These are phyloP conservation scores for Hydropsyche betteni DNA, from an alignment of 2,888 invertebrate species.

Conservation along the genomic window DNA sequence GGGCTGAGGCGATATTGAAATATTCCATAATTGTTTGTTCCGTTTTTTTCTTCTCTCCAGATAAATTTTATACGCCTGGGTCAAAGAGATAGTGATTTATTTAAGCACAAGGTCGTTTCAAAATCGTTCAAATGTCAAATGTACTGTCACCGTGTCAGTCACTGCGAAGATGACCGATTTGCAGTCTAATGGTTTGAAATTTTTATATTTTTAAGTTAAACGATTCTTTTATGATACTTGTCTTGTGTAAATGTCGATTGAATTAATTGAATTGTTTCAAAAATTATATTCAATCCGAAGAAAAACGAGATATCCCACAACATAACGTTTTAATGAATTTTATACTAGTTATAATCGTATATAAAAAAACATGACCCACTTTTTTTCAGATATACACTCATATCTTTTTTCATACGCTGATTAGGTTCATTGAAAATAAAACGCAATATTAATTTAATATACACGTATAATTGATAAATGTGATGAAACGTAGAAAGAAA, in stretches of 20 bases:
- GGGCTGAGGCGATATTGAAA: not conserved
- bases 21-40: not conserved
- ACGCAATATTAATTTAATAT: slow-evolving; percentile 23
- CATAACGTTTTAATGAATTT: too few relatives aligned
- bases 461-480: not conserved
- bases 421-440: slow-evolving; percentile 25
- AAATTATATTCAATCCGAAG: too few relatives aligned
- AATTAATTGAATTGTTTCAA: too few relatives aligned
- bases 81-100: slow-evolving; percentile 21
- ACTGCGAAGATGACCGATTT: not conserved
- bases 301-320: too few relatives aligned
- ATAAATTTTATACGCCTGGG: not conserved
- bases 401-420: slow-evolving; percentile 10
- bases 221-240: too few relatives aligned
- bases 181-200: not conserved
- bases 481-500: slow-evolving; percentile 16
- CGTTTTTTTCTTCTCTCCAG: not conserved
- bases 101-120: slow-evolving; percentile 16
- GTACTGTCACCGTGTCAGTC: slow-evolving; percentile 13
- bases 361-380: too few relatives aligned
- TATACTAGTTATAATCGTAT: too few relatives aligned
- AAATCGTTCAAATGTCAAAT: slow-evolving; percentile 7
- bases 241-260: too few relatives aligned
- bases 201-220: too few relatives aligned
- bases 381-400: too few relatives aligned